Evolutionary conservation across 2,113 vertebrate species (phyloP).

Genomic region (Pithys albifrons): DNA sequence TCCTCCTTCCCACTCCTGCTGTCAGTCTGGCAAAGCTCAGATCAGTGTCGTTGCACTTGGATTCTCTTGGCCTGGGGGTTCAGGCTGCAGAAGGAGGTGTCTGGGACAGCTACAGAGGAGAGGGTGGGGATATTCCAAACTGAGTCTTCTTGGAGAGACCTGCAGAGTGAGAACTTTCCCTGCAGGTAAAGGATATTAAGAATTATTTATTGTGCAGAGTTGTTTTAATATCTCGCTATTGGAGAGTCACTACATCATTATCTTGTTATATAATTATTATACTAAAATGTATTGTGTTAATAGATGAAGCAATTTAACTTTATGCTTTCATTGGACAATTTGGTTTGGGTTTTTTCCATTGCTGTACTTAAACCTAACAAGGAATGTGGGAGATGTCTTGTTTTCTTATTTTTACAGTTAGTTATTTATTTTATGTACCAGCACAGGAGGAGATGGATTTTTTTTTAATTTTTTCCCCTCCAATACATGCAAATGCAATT

Average conservation of each 20-base stretch:
- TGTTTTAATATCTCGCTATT: not conserved
- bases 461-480: not conserved
- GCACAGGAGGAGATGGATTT: not conserved
- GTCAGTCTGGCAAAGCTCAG: not conserved
- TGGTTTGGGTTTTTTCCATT: accelerated
- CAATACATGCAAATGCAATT: not conserved
- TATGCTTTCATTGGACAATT: not conserved
- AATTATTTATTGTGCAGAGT: not conserved
- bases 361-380: not conserved
- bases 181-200: not conserved
- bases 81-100: not conserved
- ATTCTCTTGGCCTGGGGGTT: not conserved
- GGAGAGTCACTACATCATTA: not conserved
- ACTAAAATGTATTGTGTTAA: not conserved
- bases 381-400: not conserved
- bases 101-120: not conserved
- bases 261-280: not conserved
- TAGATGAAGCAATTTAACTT: not conserved
- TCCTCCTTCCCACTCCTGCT: not conserved
- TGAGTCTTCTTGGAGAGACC: not conserved
- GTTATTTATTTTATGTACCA: not conserved
- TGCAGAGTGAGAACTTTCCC: not conserved
- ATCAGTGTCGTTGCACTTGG: not conserved
- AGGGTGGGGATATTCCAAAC: not conserved
- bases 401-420: not conserved